Base-by-base conservation (phyloP, 2,797 vertebrate genomes). In the Echeneis naucrates region DNA sequence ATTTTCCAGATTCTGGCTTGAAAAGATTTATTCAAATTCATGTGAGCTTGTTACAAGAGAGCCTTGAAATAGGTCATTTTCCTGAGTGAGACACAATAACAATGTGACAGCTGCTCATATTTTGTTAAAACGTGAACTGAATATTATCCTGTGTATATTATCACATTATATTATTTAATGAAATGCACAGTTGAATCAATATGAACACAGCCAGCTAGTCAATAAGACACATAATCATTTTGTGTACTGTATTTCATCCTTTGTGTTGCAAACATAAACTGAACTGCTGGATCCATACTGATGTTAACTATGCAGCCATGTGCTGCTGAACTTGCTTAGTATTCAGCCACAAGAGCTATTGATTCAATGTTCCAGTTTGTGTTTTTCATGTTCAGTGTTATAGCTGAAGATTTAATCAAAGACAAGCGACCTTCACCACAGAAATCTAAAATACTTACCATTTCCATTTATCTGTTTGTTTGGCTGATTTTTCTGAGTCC, bases 211-310 rank as follows among this genome's bases (percentile, higher is more conserved):
- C 50, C 70, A 74, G 68, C 38, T 37, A 26, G 37, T 83, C 71
- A 68, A 59, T 74, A 82, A 60, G 4, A 4, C 19, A 52, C n/a
- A 52, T 19, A 38, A 64, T 48, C 21, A 52, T 68, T 63, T 72
- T 57, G 59, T 61, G 55, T 30, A 21, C 60, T 37, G 61, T 45
- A 27, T 66, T 47, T 73, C 24, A 63, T 73, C 77, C 78, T 59
- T 26, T 59, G 54, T 70, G 72, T 75, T 12, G 23, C 54, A 77
- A 80, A 78, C 79, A 68, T 75, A 65, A 78, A 72, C 61, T 48
- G 73, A 53, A 37, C 27, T 38, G 60, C 27, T 21, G 47, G 70
- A 81, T 87, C 75, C 24, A 84, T 85, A 38, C 9, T 11, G 42
- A 60, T 44, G 38, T 72, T 79, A 48, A 55, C 17, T 45, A 54